Evolutionary conservation across 2,113 vertebrate species (phyloP).

Genomic region (Vicugna pacos): DNA sequence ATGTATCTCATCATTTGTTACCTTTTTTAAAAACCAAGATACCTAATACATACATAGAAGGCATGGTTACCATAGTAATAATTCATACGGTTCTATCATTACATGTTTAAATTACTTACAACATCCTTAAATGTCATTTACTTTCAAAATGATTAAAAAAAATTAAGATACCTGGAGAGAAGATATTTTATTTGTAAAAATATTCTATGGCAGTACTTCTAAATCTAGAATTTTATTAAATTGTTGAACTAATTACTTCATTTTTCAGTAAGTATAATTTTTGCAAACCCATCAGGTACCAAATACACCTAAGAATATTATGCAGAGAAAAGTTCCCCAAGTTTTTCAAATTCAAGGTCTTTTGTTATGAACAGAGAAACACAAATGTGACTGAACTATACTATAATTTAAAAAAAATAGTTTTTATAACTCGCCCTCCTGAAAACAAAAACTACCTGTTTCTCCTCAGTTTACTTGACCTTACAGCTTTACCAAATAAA

Average conservation of each 20-base stretch:
- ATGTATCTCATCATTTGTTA: background rate
- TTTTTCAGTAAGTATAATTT: background rate
- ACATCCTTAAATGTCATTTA: background rate
- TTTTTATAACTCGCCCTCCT: background rate
- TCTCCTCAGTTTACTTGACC: background rate
- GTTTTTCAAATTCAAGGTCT: background rate
- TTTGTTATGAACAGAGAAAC: background rate
- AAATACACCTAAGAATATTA: background rate
- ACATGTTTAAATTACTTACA: background rate
- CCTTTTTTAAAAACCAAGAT: background rate
- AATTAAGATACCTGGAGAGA: background rate
- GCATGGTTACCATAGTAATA: background rate
- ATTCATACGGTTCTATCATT: background rate
- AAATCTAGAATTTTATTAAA: background rate
- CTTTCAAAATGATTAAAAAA: conserved; percentile 4
- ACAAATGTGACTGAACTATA: background rate
- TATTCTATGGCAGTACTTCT: background rate
- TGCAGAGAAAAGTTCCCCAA: background rate
- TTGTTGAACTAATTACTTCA: background rate
- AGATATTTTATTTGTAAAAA: background rate
- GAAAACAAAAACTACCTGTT: background rate
- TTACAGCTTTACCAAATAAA: background rate
- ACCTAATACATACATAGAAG: background rate
- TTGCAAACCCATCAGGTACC: background rate
- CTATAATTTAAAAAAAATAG: background rate